Conservation (phyloP, 2,888 invertebrate genomes). For the Macropis europaea region DNA sequence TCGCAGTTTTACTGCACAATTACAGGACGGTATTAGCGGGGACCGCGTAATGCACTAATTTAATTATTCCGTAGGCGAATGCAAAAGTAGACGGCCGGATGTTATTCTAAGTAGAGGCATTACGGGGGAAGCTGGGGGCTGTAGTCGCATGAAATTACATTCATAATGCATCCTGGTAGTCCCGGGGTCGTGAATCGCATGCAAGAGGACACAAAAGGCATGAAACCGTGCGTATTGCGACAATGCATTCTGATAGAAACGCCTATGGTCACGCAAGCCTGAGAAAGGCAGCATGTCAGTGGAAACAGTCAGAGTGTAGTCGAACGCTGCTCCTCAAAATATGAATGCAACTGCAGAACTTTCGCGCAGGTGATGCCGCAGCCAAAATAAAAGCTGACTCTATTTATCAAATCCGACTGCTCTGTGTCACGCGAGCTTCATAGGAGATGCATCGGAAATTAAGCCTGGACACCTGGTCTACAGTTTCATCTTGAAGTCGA, state of each 20-base stretch:
- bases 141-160: constrained; percentile 27
- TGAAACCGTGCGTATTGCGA: constrained; percentile 24
- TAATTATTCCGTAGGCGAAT: constrained; percentile 16
- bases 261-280: constrained; percentile 19
- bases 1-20: constrained; percentile 6
- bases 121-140: not conserved
- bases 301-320: not conserved
- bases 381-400: too few relatives aligned
- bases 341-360: too few relatives aligned
- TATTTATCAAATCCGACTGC: too few relatives aligned
- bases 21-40: not conserved
- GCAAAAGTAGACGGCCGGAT: not conserved
- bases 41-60: constrained; percentile 19
- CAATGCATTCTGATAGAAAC: constrained; percentile 15
- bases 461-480: too few relatives aligned
- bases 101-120: constrained; percentile 31
- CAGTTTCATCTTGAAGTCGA: too few relatives aligned
- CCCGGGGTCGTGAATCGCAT: constrained; percentile 22
- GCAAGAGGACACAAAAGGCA: constrained; percentile 35
- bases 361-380: too few relatives aligned
- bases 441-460: too few relatives aligned
- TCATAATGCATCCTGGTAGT: constrained; percentile 31
- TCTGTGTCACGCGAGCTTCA: too few relatives aligned
- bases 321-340: not conserved
- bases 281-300: constrained; percentile 6